Evolutionary conservation across 1,140 invertebrate genomes (phyloP).

Genomic region (Hyles euphorbiae): DNA sequence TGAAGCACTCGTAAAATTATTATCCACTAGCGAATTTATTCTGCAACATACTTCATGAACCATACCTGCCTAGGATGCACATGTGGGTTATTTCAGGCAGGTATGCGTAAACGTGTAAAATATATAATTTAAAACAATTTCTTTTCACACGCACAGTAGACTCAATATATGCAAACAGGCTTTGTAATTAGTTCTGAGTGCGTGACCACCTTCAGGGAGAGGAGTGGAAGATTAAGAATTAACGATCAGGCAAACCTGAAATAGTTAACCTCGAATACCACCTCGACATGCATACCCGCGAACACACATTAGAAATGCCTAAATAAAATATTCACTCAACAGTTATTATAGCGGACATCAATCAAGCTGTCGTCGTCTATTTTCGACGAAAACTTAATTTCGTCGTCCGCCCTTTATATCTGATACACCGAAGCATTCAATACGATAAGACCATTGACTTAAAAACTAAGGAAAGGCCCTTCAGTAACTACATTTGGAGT

Average conservation of each 20-base stretch:
- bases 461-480: too few species aligned
- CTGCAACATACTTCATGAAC: too few species aligned
- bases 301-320: slow-evolving; percentile 29
- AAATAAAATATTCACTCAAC: slow-evolving; percentile 60
- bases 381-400: slow-evolving; percentile 59
- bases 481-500: too few species aligned
- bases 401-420: slow-evolving; percentile 30
- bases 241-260: slow-evolving; percentile 45
- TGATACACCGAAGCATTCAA: slow-evolving; percentile 22
- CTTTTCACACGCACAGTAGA: too few species aligned
- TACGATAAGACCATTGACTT: not conserved
- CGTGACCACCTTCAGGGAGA: slow-evolving; percentile 35
- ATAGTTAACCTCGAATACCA: slow-evolving; percentile 55
- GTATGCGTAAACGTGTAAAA: too few species aligned
- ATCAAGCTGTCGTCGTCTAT: slow-evolving; percentile 58
- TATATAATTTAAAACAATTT: too few species aligned
- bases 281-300: slow-evolving; percentile 45
- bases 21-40: too few species aligned
- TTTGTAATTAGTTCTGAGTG: slow-evolving; percentile 20
- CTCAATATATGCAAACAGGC: slow-evolving; percentile 12
- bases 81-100: too few species aligned
- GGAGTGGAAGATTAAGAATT: slow-evolving; percentile 44
- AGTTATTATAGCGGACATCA: slow-evolving; percentile 57
- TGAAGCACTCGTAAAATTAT: too few species aligned
- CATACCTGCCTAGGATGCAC: too few species aligned